Base-by-base conservation (phyloP, 2,113 vertebrate species). In the Nesoenas mayeri region DNA sequence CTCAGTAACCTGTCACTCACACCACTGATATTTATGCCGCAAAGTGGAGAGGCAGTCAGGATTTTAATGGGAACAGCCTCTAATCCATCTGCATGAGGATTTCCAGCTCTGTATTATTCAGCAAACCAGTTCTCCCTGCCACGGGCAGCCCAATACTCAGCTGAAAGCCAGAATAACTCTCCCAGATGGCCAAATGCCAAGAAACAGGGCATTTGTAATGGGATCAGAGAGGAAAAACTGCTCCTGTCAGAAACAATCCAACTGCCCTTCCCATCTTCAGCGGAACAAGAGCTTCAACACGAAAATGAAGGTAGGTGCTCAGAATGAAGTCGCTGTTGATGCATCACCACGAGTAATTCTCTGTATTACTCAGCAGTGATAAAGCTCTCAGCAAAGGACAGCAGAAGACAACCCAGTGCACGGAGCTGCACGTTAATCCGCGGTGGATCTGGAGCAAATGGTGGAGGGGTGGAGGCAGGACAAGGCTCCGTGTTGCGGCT, bases 301-400 rank as follows among this genome's bases (percentile, higher is more conserved):
- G 19, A 36, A 9, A 56, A 3, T 2, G 2, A 75, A 57, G 62
- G 61, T 42, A n/a, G 34, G 48, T 1, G 1, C n/a, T 26, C 1
- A 2, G 25, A 6, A 22, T 36, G n/a, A 34, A 60, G 73, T 13
- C 5, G 0, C 31, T 0, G 0, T 9, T 0, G 0, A 25, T 34
- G 62, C 47, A 25, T 10, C 11, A 28, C n/a, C 85, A 48, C 1
- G 1, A n/a, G 34, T 2, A 26, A 36, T 50, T 57, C 77, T 67
- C 60, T 42, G 9, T 15, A 4, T 38, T 38, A 9, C 69, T 57
- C 24, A 38, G 60, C 56, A 25, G 28, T 4, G 40, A 40, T n/a
- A 21, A 38, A 61, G 72, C 34, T 53, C 67, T 73, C 58, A 7
- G 79, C 19, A 60, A 74, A 70, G 48, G 82, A 19, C 31, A 85